phyloP scores from a whole-genome alignment of 2,113 vertebrate species.

The Heteronetta atricapilla region DNA sequence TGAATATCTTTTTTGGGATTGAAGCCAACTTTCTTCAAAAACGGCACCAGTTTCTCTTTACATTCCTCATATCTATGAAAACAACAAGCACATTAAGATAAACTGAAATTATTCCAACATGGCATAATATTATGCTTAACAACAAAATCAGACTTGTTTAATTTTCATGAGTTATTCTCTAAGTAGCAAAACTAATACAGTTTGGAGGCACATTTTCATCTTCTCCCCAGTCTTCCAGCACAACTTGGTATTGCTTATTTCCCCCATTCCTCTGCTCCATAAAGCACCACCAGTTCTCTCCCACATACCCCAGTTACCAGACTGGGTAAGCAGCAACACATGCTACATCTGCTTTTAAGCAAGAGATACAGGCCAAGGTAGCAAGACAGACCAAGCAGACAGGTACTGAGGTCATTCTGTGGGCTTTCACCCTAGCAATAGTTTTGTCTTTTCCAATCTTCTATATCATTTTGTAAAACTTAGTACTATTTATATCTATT shows the following conservation, averaged over 20 bases:
- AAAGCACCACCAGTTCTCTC: not conserved
- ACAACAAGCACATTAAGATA: not conserved
- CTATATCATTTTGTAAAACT: not conserved
- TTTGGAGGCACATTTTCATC: not conserved
- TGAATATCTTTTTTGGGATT: slow-evolving; percentile 99
- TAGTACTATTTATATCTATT: not conserved
- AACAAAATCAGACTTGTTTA: not conserved
- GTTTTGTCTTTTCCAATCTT: not conserved
- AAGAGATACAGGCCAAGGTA: not conserved
- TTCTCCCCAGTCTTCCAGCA: not conserved
- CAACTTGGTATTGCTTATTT: not conserved
- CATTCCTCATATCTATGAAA: slow-evolving; percentile 95
- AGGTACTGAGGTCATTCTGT: not conserved
- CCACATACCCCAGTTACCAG: not conserved
- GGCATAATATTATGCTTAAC: not conserved
- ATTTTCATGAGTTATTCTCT: not conserved
- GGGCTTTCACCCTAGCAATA: not conserved
- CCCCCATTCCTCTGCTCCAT: not conserved
- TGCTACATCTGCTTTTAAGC: not conserved
- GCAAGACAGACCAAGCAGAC: not conserved
- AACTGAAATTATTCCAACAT: not conserved
- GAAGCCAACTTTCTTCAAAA: slow-evolving; percentile 99
- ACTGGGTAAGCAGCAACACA: not conserved
- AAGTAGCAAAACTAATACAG: not conserved
- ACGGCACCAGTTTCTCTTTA: slow-evolving; percentile 99